Evolutionary conservation across 1,140 invertebrate species (phyloP), one percentile per base, ranked within the genome.

Genomic region (Mactra quadrangularis): DNA sequence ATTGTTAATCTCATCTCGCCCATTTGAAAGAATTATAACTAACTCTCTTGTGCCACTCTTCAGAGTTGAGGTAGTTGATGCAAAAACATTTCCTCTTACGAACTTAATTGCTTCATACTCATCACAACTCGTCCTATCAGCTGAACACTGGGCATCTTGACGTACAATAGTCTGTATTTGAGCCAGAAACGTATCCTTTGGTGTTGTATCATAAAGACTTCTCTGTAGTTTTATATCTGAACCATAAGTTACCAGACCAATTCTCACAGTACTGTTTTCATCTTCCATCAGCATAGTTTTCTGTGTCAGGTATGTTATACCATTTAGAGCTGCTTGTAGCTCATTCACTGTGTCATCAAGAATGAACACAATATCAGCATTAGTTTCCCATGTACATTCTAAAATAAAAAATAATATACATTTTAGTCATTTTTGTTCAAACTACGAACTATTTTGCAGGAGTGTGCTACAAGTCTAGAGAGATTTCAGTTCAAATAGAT

Each of bases 21-120:
- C 60, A 64, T 64, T 22, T n/a, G 60, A 41, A 38, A 64, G n/a
- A n/a, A 64, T n/a, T n/a, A 64, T 45, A 3, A 64, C n/a, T 33
- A 64, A 38, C 38, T 64, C 35, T 22, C 60, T 15, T 3, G 3
- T 60, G 9, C 19, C 17, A 45, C n/a, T 64, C 6, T 17, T 33
- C 7, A 19, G 2, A 6, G 19, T 45, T 38, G 1, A 7, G 3
- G 60, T 9, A 13, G 17, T n/a, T 15, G 38, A 7, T n/a, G 35
- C 35, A 45, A 64, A 64, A 7, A 64, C n/a, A 33, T 45, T 41
- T 41, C 38, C n/a, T 33, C 22, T 22, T n/a, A 35, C 35, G 22
- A 1, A 64, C 15, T 15, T 45, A 38, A 64, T 11, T n/a, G 60
- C 60, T 3, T 64, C 13, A 3, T 33, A n/a, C 1, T 1, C n/a